Evolutionary conservation across 2,888 invertebrate species (phyloP), one percentile per base, ranked within the genome.

Genomic region (Lamproptera curius): DNA sequence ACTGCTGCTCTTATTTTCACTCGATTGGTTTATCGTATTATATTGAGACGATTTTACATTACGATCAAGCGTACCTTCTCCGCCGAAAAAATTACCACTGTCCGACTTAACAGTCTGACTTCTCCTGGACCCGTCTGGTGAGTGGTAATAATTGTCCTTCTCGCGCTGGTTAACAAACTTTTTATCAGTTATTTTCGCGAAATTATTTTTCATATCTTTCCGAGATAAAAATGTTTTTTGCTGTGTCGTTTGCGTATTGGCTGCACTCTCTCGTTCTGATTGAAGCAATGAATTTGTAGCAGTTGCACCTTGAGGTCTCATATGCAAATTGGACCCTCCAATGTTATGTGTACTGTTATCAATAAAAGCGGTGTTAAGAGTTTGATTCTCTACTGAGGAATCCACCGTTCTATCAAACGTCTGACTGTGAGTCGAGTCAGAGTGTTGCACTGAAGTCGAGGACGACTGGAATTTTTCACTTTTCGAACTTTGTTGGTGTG

Each of bases 1-100:
- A 48, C 87, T 89, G 51, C 90, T 88, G 56, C 84, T 89, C 64
- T 87, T 87, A 59, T 89, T 77, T 59, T 91, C 88, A 53, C 83
- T 90, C 16, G 81, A 68, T 52, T 84, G 76, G 47, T 70, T 88
- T 42, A 73, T 89, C 65, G 67, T 83, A 37, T 64, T 77, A 50
- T 64, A 83, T 58, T 85, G 72, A 56, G 76, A 80, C 46, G 72
- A 69, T 41, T 78, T 75, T 0, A 60, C 50, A 59, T 76, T 73
- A 59, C 70, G 76, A 44, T 86, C 79, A 40, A 80, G 62, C 49
- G 62, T 73, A 16, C 75, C 73, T 66, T 84, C 78, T 26, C 76
- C 76, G 10, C 81, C 86, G 53, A 77, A 83, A 63, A 85, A 83
- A 42, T 83, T 80, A 11, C 75, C 69, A 11, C 73, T 57, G 50